phyloP scores from a whole-genome alignment of 92 coral and sea anemone genomes.

The Epizoanthus scotinus region DNA sequence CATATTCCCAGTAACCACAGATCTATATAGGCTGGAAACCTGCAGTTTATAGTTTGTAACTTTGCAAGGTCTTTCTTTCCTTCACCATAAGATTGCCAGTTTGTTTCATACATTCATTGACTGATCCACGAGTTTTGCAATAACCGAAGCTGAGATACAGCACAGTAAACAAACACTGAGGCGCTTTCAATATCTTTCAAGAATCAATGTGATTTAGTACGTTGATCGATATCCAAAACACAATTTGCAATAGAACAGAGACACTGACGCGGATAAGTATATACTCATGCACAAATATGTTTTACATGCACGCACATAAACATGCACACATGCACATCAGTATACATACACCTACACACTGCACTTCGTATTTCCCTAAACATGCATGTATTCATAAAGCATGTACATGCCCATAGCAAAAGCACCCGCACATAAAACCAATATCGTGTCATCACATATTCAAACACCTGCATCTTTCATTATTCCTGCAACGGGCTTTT shows the following conservation, averaged over 20 bases:
- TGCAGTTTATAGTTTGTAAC: conserved; percentile 9
- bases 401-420: too few species aligned
- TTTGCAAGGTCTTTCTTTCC: background rate
- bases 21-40: background rate
- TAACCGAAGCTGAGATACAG: too few species aligned
- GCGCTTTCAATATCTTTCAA: background rate
- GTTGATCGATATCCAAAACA: background rate
- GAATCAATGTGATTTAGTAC: too few species aligned
- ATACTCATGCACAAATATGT: conserved; percentile 12
- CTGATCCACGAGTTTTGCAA: too few species aligned
- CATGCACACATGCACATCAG: background rate
- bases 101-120: conserved; percentile 10
- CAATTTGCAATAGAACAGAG: conserved; percentile 11
- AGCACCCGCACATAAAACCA: too few species aligned
- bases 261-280: conserved; percentile 8
- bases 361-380: too few species aligned
- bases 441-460: too few species aligned
- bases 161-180: too few species aligned
- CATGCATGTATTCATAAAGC: too few species aligned
- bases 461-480: too few species aligned
- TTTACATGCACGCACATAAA: background rate
- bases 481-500: too few species aligned
- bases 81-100: conserved; percentile 7
- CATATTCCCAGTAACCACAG: background rate
- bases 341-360: background rate